Evolutionary conservation across 2,113 vertebrate genomes (phyloP).

Genomic region (Scytalopus superciliaris): DNA sequence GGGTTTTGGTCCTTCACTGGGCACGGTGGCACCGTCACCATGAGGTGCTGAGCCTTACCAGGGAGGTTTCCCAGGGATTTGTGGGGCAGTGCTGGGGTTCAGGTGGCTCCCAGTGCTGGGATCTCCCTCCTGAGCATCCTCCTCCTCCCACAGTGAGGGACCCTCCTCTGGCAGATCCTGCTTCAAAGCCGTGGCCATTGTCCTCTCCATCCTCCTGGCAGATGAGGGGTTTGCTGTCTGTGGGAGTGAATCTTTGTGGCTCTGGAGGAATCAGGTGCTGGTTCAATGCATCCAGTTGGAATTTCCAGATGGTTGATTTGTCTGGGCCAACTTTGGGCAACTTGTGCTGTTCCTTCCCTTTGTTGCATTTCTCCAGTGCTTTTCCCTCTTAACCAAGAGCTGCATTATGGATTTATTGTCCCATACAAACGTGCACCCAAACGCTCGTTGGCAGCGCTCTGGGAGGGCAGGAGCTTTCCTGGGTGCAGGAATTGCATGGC

Average conservation of each 20-base stretch:
- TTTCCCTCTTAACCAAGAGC: background rate
- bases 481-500: background rate
- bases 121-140: background rate
- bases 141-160: background rate
- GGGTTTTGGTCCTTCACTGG: fast-evolving
- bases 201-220: fast-evolving
- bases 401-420: background rate
- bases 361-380: fast-evolving
- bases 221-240: background rate
- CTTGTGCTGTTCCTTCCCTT: background rate
- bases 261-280: background rate
- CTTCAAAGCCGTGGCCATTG: fast-evolving
- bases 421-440: background rate
- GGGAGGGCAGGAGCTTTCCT: background rate
- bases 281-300: background rate
- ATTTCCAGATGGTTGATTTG: background rate
- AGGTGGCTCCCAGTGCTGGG: background rate
- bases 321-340: background rate
- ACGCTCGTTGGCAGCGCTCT: background rate
- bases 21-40: fast-evolving
- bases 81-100: background rate
- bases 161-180: fast-evolving
- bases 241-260: background rate
- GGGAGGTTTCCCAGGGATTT: fast-evolving
- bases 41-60: fast-evolving